Conservation (phyloP, 2,888 invertebrate species). For the Lomographa bimaculata region DNA sequence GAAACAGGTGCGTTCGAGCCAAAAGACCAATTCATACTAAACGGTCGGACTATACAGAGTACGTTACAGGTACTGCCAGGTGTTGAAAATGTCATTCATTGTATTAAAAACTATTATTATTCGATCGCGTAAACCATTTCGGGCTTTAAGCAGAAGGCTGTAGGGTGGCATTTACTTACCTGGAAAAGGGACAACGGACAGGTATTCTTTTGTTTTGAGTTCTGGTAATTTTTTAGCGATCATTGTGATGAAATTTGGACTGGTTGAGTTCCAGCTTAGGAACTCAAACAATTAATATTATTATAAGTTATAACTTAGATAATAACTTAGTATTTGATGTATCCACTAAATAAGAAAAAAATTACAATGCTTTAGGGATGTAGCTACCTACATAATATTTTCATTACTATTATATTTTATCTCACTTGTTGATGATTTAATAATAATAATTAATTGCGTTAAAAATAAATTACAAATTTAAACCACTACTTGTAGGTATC, state of each 20-base stretch:
- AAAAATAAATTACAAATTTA: no score
- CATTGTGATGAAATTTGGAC: constrained; percentile 15
- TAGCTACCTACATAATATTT: no score
- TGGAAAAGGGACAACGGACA: constrained; percentile 16
- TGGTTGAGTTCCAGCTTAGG: no score
- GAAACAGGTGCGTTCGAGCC: constrained; percentile 18
- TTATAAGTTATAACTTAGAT: no score
- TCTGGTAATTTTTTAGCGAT: constrained; percentile 25
- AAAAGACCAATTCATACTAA: constrained; percentile 25
- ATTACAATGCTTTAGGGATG: no score
- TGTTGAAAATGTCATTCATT: constrained; percentile 28
- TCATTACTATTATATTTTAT: no score
- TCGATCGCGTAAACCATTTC: constrained; percentile 15
- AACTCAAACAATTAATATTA: no score
- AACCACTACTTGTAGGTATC: no score
- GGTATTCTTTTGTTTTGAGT: constrained; percentile 22
- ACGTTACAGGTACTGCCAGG: constrained; percentile 28
- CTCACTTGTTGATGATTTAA: no score
- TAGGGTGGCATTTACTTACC: constrained; percentile 23
- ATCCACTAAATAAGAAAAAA: no score
- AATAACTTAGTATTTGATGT: no score
- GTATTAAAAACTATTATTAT: constrained; percentile 30
- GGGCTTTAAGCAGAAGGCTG: constrained; percentile 11
- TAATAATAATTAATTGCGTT: no score
- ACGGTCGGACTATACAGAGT: constrained; percentile 21